phyloP scores from a whole-genome alignment of 2,888 invertebrate species.

The Branchellion lobata region DNA sequence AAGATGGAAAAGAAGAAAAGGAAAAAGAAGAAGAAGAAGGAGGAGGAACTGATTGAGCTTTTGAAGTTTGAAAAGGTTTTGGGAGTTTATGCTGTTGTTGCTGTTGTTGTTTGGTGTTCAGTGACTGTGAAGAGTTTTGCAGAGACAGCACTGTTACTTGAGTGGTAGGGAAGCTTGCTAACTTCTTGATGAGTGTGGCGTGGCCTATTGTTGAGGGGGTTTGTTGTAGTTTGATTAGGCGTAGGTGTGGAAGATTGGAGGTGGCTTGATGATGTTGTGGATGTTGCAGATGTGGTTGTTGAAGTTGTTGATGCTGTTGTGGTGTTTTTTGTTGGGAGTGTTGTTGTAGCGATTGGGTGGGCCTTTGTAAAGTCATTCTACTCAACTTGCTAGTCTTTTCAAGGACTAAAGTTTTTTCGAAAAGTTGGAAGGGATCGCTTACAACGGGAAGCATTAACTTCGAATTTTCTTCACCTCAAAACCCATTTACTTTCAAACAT shows the following conservation, averaged over 20 bases:
- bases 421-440: constrained; percentile 1
- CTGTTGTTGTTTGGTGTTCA: not conserved
- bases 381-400: not conserved
- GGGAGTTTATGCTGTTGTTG: not conserved
- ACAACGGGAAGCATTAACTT: not conserved
- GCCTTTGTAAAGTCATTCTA: not conserved
- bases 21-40: no score
- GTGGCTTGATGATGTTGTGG: not conserved
- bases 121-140: not conserved
- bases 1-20: no score
- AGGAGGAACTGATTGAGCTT: no score
- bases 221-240: not conserved
- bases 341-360: not conserved
- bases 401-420: not conserved
- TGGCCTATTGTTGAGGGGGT: no score
- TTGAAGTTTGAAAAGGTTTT: not conserved
- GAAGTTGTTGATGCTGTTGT: not conserved
- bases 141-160: not conserved
- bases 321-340: not conserved
- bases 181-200: not conserved
- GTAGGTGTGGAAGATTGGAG: not conserved
- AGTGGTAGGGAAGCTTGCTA: not conserved
- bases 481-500: not conserved
- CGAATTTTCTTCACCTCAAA: not conserved
- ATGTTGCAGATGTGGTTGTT: not conserved